phyloP scores from a whole-genome alignment of 2,113 vertebrate species.

The Pagrus major region DNA sequence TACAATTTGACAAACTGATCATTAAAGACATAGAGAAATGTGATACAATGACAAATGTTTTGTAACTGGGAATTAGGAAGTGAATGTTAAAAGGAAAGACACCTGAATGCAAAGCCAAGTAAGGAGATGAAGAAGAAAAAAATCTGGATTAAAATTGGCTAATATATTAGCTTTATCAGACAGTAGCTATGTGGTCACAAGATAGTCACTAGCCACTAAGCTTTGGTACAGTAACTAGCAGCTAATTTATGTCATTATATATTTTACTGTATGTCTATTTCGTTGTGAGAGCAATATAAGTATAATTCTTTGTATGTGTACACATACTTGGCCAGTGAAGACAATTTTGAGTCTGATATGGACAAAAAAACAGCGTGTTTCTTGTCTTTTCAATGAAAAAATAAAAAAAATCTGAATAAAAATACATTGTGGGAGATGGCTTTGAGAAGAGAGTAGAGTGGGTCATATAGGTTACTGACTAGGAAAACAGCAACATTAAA shows the following conservation, averaged over 20 bases:
- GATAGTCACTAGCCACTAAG: too few species aligned
- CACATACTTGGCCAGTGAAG: too few species aligned
- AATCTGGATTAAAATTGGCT: not conserved
- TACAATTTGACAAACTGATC: not conserved
- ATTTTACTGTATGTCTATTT: too few species aligned
- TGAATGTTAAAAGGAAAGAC: not conserved
- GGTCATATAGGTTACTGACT: not conserved
- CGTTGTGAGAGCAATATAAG: too few species aligned
- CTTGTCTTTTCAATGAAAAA: not conserved
- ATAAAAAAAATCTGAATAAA: not conserved
- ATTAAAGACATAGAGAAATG: not conserved
- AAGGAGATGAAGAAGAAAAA: not conserved
- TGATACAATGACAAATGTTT: not conserved
- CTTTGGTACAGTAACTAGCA: not conserved
- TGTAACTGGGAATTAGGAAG: not conserved
- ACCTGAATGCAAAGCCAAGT: not conserved
- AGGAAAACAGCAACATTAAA: slow-evolving; percentile 6
- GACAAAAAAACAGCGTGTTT: not conserved
- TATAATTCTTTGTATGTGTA: too few species aligned
- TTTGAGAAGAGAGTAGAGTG: not conserved
- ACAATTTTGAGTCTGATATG: not conserved
- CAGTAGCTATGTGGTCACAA: not conserved
- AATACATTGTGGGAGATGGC: not conserved
- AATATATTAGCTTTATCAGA: not conserved
- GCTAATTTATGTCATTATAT: too few species aligned